Conservation (phyloP, 1,140 invertebrate species). For the Plutomurus gul region DNA sequence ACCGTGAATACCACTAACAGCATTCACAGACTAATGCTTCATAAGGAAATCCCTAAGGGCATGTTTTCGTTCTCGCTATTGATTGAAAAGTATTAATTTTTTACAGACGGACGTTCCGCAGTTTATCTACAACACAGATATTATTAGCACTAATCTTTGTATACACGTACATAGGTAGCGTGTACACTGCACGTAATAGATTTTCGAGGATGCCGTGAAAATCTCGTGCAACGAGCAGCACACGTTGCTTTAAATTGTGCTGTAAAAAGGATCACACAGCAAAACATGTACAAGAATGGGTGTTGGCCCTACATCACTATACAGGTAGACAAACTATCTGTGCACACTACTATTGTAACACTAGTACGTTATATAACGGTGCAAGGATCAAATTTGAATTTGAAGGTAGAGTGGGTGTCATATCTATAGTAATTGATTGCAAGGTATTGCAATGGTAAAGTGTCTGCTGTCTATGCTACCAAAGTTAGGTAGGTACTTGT, state of each 20-base stretch:
- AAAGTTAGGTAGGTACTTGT: background rate
- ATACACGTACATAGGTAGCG: background rate
- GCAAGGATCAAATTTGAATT: constrained; percentile 31
- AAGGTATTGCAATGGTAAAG: background rate
- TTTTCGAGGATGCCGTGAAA: background rate
- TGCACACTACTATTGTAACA: no score
- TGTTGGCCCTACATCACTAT: constrained; percentile 35
- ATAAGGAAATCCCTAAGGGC: constrained; percentile 1
- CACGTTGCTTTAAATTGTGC: background rate
- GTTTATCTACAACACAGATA: no score
- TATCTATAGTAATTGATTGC: constrained; percentile 1
- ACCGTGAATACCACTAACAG: background rate
- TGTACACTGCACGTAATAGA: background rate
- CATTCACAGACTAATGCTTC: no score
- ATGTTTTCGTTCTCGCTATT: background rate
- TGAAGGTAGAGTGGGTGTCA: constrained; percentile 46
- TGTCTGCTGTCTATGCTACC: no score
- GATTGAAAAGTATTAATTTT: background rate
- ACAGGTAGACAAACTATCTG: no score
- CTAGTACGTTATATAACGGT: background rate
- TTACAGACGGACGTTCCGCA: no score
- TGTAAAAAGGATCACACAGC: background rate
- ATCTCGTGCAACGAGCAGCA: background rate
- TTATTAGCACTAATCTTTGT: no score
- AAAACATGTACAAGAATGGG: constrained; percentile 11